Percentiles rank a stretch among this genome's conserved stretches.
These are phyloP conservation scores for Anoplolepis gracilipes DNA, from an alignment of 1,140 invertebrate species.

Conservation along the genomic window DNA sequence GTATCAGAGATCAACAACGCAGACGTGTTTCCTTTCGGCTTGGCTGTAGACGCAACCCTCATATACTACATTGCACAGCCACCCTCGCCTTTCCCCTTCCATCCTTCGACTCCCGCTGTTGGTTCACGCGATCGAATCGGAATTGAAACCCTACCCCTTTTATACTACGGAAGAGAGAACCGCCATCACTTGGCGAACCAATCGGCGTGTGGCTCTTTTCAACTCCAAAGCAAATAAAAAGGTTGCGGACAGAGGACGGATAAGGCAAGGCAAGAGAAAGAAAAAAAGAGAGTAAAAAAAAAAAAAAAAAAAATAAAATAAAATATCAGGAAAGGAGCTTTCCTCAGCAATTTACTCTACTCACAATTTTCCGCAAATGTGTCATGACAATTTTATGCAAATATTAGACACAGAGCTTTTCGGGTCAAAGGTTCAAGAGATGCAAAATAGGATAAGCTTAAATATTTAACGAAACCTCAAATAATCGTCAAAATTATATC, in stretches of 20 bases:
- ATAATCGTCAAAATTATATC: conserved; percentile 12
- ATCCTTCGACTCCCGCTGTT: not conserved
- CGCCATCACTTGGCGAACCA: conserved; percentile 56
- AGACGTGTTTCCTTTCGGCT: conserved; percentile 40
- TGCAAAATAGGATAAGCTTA: not conserved
- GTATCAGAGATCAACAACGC: conserved; percentile 43
- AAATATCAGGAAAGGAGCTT: conserved; percentile 45
- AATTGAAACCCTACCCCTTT: conserved; percentile 66
- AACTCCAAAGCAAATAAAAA: conserved; percentile 54
- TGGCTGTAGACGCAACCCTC: conserved; percentile 31
- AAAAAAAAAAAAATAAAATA: conserved; percentile 27
- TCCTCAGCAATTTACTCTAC: conserved; percentile 53
- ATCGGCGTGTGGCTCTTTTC: conserved; percentile 61
- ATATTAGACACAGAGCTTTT: conserved; percentile 34
- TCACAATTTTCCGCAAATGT: conserved; percentile 35
- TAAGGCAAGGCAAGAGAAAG: conserved; percentile 1
- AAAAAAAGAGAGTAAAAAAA: not conserved
- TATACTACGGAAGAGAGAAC: conserved; percentile 47
- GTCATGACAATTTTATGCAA: conserved; percentile 28
- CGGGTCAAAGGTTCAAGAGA: not conserved
- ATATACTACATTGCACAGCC: conserved; percentile 41
- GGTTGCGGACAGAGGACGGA: conserved; percentile 26
- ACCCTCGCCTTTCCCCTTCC: not conserved
- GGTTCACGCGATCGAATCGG: conserved; percentile 51
- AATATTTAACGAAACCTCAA: conserved; percentile 10